Evolutionary conservation across 2,113 vertebrate species (phyloP).

Genomic region (Gadus chalcogrammus): DNA sequence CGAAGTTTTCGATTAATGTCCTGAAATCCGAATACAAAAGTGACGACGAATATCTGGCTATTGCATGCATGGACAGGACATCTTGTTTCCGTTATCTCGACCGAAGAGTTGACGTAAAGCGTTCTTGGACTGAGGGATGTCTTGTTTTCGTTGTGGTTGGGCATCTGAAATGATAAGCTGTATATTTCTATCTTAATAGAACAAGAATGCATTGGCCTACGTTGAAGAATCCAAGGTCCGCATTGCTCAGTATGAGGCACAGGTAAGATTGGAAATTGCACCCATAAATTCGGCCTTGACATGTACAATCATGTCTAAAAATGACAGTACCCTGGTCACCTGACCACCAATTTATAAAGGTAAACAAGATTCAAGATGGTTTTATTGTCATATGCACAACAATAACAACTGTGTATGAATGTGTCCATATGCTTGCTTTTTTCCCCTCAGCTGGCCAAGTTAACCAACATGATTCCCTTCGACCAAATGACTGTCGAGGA

Average conservation of each 20-base stretch:
- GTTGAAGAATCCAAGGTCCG: slow-evolving; percentile 79
- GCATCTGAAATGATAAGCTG: neutral
- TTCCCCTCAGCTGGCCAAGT: slow-evolving; percentile 77
- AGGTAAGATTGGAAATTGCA: slow-evolving; percentile 66
- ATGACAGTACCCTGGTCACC: neutral
- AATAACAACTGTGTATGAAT: neutral
- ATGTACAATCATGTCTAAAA: neutral
- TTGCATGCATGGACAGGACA: too few species aligned
- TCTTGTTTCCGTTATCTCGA: too few species aligned
- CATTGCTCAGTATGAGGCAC: slow-evolving; percentile 74
- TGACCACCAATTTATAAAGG: neutral
- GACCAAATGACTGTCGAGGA: slow-evolving; percentile 94
- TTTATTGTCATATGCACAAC: too few species aligned
- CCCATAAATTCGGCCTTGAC: neutral
- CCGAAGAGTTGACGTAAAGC: too few species aligned
- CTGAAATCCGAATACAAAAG: too few species aligned
- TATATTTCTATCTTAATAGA: slow-evolving; percentile 65
- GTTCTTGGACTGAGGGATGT: too few species aligned
- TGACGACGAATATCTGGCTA: too few species aligned
- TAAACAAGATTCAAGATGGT: neutral
- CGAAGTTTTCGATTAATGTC: too few species aligned
- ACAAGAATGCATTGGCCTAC: slow-evolving; percentile 69
- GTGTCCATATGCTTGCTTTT: neutral
- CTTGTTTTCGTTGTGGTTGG: neutral
- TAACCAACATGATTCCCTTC: slow-evolving; percentile 88